These are phyloP conservation scores for Lepidurus packardi DNA, from an alignment of 1,140 invertebrate genomes.

Conservation along the genomic window DNA sequence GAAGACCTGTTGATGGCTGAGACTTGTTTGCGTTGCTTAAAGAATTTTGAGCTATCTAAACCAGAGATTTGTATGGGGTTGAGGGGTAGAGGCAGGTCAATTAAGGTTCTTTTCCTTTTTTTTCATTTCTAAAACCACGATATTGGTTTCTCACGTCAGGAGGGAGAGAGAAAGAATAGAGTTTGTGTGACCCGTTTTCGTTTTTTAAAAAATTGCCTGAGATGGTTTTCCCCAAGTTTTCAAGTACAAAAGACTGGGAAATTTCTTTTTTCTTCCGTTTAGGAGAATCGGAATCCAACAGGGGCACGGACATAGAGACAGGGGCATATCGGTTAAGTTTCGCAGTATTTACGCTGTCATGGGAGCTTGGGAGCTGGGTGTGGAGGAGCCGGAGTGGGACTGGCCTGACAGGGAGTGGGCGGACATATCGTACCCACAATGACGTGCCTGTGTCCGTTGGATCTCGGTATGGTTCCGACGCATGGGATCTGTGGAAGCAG, in stretches of 20 bases:
- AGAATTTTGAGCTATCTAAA: neutral
- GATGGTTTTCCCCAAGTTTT: too few relatives aligned
- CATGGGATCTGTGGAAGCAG: constrained; percentile 37
- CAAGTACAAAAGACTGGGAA: too few relatives aligned
- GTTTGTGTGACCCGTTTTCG: too few relatives aligned
- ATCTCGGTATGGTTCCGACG: constrained; percentile 36
- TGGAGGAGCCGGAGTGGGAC: constrained; percentile 37
- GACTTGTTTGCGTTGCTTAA: neutral
- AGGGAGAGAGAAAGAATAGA: too few relatives aligned
- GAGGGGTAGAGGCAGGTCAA: neutral
- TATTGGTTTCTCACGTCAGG: too few relatives aligned
- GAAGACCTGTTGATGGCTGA: neutral
- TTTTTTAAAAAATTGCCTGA: too few relatives aligned
- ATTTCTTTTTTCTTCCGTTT: too few relatives aligned
- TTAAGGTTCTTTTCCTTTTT: too few relatives aligned
- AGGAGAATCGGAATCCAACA: too few relatives aligned
- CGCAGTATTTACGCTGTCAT: constrained; percentile 39
- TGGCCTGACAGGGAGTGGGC: constrained; percentile 36
- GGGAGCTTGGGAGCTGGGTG: constrained; percentile 41
- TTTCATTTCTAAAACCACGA: too few relatives aligned
- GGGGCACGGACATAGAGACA: too few relatives aligned
- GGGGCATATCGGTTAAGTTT: neutral
- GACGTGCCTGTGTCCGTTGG: constrained; percentile 34
- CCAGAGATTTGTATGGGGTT: neutral
- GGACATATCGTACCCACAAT: constrained; percentile 41